phyloP scores from a whole-genome alignment of 2,113 vertebrate genomes.

The Kobus ellipsiprymnus region DNA sequence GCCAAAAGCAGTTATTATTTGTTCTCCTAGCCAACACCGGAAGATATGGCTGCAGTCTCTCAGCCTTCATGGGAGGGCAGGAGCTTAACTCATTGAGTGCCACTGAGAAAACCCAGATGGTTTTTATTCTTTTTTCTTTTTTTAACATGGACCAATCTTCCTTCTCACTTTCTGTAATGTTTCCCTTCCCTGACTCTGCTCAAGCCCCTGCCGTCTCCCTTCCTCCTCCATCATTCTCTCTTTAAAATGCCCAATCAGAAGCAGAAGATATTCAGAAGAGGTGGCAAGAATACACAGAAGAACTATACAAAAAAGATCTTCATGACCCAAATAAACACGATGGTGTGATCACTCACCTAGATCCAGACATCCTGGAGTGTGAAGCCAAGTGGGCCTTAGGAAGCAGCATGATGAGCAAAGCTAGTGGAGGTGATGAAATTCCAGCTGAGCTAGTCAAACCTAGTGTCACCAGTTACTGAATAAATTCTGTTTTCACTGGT shows the following conservation, averaged over 20 bases:
- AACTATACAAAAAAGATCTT: background rate
- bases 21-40: background rate
- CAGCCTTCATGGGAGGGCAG: background rate
- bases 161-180: background rate
- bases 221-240: background rate
- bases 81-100: background rate
- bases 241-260: background rate
- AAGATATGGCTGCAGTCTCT: background rate
- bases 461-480: background rate
- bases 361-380: background rate
- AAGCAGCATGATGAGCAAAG: background rate
- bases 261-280: background rate
- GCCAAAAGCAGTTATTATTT: background rate
- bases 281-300: background rate
- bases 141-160: background rate
- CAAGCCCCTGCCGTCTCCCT: rapidly evolving
- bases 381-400: background rate
- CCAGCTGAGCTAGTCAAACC: background rate
- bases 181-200: background rate
- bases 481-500: background rate
- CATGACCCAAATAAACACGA: background rate
- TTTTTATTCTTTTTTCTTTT: background rate
- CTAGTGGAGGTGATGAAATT: background rate
- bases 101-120: background rate
- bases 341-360: background rate